Conservation (phyloP, 1,140 invertebrate genomes). For the Lerema accius region DNA sequence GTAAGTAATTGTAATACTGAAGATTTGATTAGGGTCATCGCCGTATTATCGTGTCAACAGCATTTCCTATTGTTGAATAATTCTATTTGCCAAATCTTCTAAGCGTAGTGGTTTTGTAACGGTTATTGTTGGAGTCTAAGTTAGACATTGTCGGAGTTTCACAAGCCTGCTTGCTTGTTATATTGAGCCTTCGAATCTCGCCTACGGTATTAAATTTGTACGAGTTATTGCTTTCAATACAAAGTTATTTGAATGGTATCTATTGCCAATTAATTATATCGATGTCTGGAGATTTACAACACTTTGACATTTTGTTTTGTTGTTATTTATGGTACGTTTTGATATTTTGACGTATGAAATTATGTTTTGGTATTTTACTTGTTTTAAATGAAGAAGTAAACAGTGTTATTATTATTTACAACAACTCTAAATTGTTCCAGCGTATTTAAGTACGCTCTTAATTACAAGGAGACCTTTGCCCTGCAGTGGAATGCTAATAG, state of each 20-base stretch:
- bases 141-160: background rate
- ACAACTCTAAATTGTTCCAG: too few relatives aligned
- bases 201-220: conserved; percentile 2
- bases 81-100: background rate
- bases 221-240: conserved; percentile 2
- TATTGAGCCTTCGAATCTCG: background rate
- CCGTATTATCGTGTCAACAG: background rate
- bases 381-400: too few relatives aligned
- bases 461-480: too few relatives aligned
- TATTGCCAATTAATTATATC: background rate
- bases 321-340: background rate
- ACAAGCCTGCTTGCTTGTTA: background rate
- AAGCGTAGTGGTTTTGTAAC: background rate
- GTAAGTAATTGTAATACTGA: background rate
- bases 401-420: too few relatives aligned
- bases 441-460: too few relatives aligned
- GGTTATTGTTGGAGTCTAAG: background rate
- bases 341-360: background rate
- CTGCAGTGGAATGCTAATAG: too few relatives aligned
- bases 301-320: background rate
- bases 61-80: conserved; percentile 1
- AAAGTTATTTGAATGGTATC: conserved; percentile 4
- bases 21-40: background rate
- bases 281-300: background rate
- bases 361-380: too few relatives aligned